These are phyloP conservation scores for Pseudocheirus occidentalis DNA, from an alignment of 2,797 vertebrate genomes.

Conservation along the genomic window DNA sequence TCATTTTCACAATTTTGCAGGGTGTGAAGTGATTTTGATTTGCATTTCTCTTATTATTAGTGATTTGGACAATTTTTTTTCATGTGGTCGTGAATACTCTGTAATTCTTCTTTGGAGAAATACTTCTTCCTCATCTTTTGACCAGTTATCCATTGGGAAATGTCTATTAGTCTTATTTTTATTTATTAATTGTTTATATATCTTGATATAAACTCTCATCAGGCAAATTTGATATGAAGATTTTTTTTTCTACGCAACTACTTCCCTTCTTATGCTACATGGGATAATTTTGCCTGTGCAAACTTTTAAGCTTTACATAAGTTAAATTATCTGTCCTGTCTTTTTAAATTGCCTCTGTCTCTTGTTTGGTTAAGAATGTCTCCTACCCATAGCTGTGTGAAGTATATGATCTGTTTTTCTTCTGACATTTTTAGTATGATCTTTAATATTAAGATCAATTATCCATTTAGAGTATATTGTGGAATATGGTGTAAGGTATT, in stretches of 20 bases:
- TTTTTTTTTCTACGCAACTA: neutral
- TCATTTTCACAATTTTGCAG: too few species aligned
- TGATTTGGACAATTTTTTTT: too few species aligned
- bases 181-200: neutral
- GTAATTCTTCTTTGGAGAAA: too few species aligned
- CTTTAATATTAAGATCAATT: neutral
- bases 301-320: neutral
- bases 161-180: neutral
- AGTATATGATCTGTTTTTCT: neutral
- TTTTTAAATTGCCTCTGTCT: neutral
- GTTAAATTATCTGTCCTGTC: neutral
- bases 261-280: neutral
- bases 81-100: too few species aligned
- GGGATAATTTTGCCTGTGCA: neutral
- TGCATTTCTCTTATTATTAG: neutral
- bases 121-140: too few species aligned
- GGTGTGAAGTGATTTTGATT: neutral
- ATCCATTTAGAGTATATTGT: neutral
- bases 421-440: neutral
- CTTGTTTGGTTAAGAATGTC: neutral
- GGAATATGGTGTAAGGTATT: neutral
- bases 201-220: neutral
- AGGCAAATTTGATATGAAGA: neutral
- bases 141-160: neutral
- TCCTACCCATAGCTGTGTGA: neutral